Percentiles rank a stretch among this genome's conserved stretches.
phyloP scores from a whole-genome alignment of 2,797 vertebrate species.

The Clamator glandarius region DNA sequence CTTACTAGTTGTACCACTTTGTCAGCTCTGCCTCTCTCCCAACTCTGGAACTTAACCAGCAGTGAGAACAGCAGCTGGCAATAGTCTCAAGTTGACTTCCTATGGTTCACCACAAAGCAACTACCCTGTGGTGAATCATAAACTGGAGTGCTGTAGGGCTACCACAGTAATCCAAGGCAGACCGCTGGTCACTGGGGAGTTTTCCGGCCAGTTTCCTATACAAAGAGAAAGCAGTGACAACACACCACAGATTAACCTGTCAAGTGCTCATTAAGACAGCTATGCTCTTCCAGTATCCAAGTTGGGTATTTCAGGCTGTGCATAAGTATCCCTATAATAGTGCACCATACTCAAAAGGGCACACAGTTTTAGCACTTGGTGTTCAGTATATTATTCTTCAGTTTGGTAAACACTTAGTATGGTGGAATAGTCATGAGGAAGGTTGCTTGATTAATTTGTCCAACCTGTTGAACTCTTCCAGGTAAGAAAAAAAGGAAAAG shows the following conservation, averaged over 20 bases:
- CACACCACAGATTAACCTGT: background rate
- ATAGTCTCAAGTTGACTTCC: background rate
- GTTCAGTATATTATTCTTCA: rapidly evolving
- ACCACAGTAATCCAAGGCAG: background rate
- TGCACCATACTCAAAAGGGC: no score
- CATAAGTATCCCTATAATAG: background rate
- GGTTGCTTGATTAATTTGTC: background rate
- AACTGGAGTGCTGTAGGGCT: background rate
- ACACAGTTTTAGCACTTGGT: background rate
- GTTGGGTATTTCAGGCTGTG: background rate
- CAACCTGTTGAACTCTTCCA: background rate
- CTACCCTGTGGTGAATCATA: background rate
- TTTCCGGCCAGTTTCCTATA: background rate
- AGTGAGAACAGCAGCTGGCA: background rate
- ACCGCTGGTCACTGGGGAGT: rapidly evolving
- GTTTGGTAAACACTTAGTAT: background rate
- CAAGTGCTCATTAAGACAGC: background rate
- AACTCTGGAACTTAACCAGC: background rate
- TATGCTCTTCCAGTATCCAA: background rate
- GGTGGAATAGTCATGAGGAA: background rate
- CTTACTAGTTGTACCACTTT: background rate
- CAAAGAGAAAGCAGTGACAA: background rate
- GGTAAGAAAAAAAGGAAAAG: background rate
- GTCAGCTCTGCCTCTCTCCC: background rate
- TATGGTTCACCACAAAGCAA: constrained; percentile 40